phyloP scores from a whole-genome alignment of 2,797 vertebrate species.

The Aselliscus stoliczkanus region DNA sequence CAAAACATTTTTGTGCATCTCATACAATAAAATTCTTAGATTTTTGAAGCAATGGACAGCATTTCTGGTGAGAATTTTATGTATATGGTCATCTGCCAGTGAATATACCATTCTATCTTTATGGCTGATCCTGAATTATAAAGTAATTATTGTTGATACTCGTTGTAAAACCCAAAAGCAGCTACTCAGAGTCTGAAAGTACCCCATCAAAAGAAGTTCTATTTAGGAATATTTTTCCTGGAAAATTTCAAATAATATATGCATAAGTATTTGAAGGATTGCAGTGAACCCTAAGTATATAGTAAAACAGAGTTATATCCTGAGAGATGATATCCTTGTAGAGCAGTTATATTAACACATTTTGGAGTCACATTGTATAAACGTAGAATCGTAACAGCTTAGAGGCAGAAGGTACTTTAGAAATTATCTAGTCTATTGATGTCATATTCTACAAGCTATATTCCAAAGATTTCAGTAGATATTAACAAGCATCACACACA shows the following conservation, averaged over 20 bases:
- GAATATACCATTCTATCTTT: background rate
- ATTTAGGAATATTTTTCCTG: background rate
- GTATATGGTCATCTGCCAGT: background rate
- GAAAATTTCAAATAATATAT: constrained; percentile 23
- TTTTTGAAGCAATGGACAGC: background rate
- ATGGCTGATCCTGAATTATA: background rate
- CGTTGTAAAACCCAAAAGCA: background rate
- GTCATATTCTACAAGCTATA: constrained; percentile 15
- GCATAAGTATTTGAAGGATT: constrained; percentile 4
- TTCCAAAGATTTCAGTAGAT: background rate
- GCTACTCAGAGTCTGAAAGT: background rate
- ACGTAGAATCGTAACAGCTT: background rate
- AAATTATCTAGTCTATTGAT: constrained; percentile 37
- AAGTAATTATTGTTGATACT: background rate
- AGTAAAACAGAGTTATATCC: background rate
- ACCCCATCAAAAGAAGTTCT: background rate
- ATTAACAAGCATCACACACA: background rate
- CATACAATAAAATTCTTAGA: background rate
- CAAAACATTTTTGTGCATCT: background rate
- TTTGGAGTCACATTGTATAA: background rate
- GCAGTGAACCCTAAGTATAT: background rate
- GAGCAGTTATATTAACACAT: background rate
- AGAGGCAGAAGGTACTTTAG: background rate
- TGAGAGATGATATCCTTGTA: background rate
- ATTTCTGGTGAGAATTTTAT: background rate